Evolutionary conservation across 1,140 invertebrate genomes (phyloP).

Genomic region (Zaprionus inermis): DNA sequence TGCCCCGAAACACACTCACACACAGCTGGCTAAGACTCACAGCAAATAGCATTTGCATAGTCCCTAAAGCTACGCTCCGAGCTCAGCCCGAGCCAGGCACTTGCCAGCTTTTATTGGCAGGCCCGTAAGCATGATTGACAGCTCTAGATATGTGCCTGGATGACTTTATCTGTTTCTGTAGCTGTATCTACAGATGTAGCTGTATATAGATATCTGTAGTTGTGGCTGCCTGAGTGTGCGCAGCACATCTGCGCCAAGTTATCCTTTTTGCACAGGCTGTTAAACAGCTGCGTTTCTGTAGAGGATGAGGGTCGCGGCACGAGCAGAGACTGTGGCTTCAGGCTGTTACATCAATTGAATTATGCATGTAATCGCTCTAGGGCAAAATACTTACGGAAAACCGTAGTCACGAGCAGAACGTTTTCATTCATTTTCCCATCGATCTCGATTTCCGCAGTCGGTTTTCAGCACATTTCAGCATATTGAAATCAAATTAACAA

Average conservation of each 20-base stretch:
- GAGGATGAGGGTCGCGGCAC: not conserved
- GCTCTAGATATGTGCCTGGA: slow-evolving; percentile 17
- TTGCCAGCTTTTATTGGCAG: slow-evolving; percentile 36
- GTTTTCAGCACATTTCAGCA: slow-evolving; percentile 48
- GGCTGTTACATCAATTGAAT: slow-evolving; percentile 77
- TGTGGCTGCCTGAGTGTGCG: slow-evolving; percentile 11
- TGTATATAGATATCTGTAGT: not conserved
- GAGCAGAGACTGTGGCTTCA: slow-evolving; percentile 21
- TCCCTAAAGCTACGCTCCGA: slow-evolving; percentile 21
- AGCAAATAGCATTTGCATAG: slow-evolving; percentile 65
- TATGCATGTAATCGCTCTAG: slow-evolving; percentile 78
- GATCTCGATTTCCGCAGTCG: slow-evolving; percentile 27
- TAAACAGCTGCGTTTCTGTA: slow-evolving; percentile 2
- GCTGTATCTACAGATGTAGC: slow-evolving; percentile 11
- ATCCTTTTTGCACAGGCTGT: slow-evolving; percentile 30
- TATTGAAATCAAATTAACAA: slow-evolving; percentile 66
- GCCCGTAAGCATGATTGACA: slow-evolving; percentile 73
- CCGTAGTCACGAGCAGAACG: slow-evolving; percentile 6
- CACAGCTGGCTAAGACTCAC: not conserved
- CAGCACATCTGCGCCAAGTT: slow-evolving; percentile 17
- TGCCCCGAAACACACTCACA: not conserved
- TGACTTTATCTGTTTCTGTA: slow-evolving; percentile 22
- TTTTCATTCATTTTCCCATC: slow-evolving; percentile 7
- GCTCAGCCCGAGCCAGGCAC: slow-evolving; percentile 18
- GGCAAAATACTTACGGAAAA: slow-evolving; percentile 39